phyloP scores from a whole-genome alignment of 2,113 vertebrate species.

The Odocoileus hemionus region DNA sequence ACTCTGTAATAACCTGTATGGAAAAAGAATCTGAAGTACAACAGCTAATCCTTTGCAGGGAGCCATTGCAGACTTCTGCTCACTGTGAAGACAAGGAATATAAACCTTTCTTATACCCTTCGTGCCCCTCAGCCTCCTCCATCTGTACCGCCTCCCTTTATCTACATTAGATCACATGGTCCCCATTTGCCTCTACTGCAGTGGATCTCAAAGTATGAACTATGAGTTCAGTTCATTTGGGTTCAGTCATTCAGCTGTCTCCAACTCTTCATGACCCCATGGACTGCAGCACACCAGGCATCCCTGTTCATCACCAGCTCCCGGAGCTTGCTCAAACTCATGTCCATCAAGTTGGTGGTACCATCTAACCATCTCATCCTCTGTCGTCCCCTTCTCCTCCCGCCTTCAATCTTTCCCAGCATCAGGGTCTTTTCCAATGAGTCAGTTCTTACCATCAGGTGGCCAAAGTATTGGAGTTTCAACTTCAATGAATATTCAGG shows the following conservation, averaged over 20 bases:
- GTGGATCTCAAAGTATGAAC: not conserved
- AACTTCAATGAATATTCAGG: not conserved
- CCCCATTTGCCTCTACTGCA: not conserved
- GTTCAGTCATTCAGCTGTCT: not conserved
- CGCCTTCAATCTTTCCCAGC: not conserved
- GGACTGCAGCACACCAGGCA: not conserved
- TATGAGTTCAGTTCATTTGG: not conserved
- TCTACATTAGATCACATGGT: not conserved
- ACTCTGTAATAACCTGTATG: not conserved
- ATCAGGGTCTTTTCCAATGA: not conserved
- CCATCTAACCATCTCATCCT: not conserved
- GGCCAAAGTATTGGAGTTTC: not conserved
- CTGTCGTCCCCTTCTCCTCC: not conserved
- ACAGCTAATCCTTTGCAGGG: not conserved
- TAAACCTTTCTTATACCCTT: not conserved
- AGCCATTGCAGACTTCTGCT: not conserved
- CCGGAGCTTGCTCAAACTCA: not conserved
- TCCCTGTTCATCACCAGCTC: not conserved
- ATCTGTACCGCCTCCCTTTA: not conserved
- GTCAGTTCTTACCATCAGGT: not conserved
- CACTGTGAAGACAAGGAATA: not conserved
- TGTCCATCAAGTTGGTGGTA: not conserved
- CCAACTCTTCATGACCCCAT: not conserved
- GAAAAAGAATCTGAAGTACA: not conserved
- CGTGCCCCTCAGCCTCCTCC: not conserved